Base-by-base conservation (phyloP, 2,888 invertebrate species). In the Sepiola atlantica region DNA sequence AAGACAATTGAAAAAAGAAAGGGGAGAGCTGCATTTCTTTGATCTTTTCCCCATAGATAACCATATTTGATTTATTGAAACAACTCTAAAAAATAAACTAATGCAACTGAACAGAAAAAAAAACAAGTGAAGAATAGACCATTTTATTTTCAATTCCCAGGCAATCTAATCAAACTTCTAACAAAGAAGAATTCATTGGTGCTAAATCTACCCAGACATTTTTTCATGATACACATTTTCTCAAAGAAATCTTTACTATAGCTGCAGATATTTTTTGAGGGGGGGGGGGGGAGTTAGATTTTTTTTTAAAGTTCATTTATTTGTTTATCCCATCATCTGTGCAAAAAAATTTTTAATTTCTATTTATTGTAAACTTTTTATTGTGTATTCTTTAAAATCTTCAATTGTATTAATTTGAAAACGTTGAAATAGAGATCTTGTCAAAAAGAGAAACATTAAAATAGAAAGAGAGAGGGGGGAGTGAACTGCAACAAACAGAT, bases 21-120 rank as follows among this genome's bases (percentile, higher is more conserved):
- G 45, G 45, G 45, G 2, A 8, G 45, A 8, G 45, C 45, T 45
- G 8, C 45, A 4, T 45, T 45, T 45, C 45, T 45, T 45, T 45
- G 4, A 45, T 45, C 45, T 45, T 45, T 45, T 77, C n/a, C n/a
- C 2, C 14, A 77, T 77, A 12, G 3, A n/a, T 4, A 32, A 77
- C n/a, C n/a, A 77, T 77, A 77, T 77, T 32, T 77, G n/a, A 77
- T 77, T 77, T 77, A n/a, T 77, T 77, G 77, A n/a, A 77, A 77
- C 77, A 77, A 77, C n/a, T 77, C 14, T 77, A n/a, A 32, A 6
- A n/a, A n/a, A n/a, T 4, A 77, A 12, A 77, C 3, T 61, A 61
- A 21, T 61, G 6, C 61, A 61, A 61, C 24, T 24, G 28, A 24
- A 45, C 45, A 45, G 8, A 45, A 45, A 45, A 45, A 45, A 45